These are phyloP conservation scores for Nannoperca obscura DNA, from an alignment of 2,797 vertebrate genomes.

Conservation along the genomic window DNA sequence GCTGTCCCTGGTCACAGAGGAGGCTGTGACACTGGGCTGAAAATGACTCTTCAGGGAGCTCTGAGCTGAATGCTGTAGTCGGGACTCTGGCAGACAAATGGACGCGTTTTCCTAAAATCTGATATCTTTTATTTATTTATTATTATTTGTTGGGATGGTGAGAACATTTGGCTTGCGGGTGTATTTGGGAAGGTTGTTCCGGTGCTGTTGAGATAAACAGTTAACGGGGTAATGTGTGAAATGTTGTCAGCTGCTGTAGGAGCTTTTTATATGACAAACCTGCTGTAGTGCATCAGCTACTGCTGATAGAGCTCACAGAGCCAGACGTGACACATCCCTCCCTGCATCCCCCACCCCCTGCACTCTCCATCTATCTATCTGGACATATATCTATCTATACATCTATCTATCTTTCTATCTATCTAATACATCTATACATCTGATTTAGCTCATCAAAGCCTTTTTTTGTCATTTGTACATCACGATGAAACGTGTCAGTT, in stretches of 20 bases:
- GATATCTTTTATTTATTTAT: not conserved
- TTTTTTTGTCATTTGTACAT: slow-evolving; percentile 27
- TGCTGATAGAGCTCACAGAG: slow-evolving; percentile 29
- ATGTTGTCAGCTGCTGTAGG: slow-evolving; percentile 32
- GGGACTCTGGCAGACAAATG: not conserved
- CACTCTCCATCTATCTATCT: slow-evolving; percentile 36
- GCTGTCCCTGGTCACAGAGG: not conserved
- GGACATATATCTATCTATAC: slow-evolving; percentile 36
- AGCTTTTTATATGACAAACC: slow-evolving; percentile 30
- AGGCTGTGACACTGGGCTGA: not conserved
- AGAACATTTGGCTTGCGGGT: not conserved
- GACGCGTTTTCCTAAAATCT: not conserved
- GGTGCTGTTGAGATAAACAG: not conserved
- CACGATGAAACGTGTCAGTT: slow-evolving; percentile 41
- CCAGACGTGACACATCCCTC: slow-evolving; percentile 58
- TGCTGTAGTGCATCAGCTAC: slow-evolving; percentile 33
- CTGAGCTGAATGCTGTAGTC: not conserved
- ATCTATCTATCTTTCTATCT: slow-evolving; percentile 49
- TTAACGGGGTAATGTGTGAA: slow-evolving; percentile 24
- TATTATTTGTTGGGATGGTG: not conserved
- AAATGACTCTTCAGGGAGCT: not conserved
- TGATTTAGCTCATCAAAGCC: slow-evolving; percentile 41
- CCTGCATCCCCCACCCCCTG: slow-evolving; percentile 44
- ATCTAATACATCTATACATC: slow-evolving; percentile 8
- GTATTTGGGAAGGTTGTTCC: not conserved